phyloP scores from a whole-genome alignment of 2,113 vertebrate genomes.

The Silurus asotus region DNA sequence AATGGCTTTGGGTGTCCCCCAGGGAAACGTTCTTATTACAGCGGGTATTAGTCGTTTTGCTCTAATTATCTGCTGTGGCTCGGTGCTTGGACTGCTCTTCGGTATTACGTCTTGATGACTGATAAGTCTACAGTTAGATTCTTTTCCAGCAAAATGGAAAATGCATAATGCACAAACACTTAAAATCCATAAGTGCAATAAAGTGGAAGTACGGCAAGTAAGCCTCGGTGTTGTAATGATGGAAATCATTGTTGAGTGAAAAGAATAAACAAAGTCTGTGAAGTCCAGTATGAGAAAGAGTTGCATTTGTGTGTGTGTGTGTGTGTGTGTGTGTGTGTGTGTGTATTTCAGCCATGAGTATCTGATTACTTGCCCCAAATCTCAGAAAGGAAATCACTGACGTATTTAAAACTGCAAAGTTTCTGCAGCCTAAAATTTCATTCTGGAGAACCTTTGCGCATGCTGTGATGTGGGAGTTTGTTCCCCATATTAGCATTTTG shows the following conservation, averaged over 20 bases:
- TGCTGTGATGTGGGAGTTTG: neutral
- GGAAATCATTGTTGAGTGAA: neutral
- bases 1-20: slow-evolving; percentile 70
- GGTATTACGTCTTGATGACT: neutral
- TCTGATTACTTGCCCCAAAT: neutral
- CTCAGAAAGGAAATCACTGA: neutral
- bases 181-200: neutral
- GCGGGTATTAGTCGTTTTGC: slow-evolving; percentile 51
- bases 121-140: neutral
- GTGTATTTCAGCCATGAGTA: neutral
- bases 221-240: neutral
- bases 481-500: neutral
- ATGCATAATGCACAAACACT: neutral
- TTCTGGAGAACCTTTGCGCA: neutral
- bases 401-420: neutral
- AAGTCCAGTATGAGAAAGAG: neutral
- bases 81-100: slow-evolving; percentile 5
- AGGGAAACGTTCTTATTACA: slow-evolving; percentile 71
- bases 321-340: neutral
- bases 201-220: neutral
- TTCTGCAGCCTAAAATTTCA: neutral
- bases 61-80: slow-evolving; percentile 42
- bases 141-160: slow-evolving; percentile 14
- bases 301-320: neutral
- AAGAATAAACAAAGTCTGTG: neutral